Conservation (phyloP, 2,113 vertebrate species). For the Hippolais icterina region DNA sequence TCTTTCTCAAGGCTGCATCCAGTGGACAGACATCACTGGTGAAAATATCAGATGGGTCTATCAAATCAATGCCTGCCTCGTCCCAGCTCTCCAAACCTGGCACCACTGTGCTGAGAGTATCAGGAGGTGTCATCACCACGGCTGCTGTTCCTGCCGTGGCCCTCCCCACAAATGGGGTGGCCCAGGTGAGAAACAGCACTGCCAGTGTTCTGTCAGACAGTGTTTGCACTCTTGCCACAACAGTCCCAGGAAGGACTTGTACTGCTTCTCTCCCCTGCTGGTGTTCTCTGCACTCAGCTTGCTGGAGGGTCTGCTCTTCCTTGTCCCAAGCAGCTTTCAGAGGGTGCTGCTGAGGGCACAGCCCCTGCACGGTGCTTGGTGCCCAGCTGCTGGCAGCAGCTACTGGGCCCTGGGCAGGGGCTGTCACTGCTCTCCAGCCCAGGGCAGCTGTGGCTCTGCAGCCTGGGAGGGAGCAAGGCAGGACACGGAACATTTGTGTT, state of each 20-base stretch:
- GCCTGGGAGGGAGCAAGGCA: neutral
- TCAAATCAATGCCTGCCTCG: slow-evolving; percentile 85
- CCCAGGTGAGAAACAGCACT: slow-evolving; percentile 69
- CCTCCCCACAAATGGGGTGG: slow-evolving; percentile 72
- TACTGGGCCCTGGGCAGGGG: neutral
- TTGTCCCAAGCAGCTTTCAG: neutral
- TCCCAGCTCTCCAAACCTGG: slow-evolving; percentile 91
- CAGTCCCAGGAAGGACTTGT: neutral
- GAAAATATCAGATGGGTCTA: slow-evolving; percentile 89
- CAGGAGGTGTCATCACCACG: slow-evolving; percentile 91
- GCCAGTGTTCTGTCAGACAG: neutral
- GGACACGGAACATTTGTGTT: accelerated
- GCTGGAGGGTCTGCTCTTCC: neutral
- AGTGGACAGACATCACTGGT: slow-evolving; percentile 85
- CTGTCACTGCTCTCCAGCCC: neutral
- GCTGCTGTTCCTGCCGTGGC: slow-evolving; percentile 78
- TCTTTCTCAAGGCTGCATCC: slow-evolving; percentile 75
- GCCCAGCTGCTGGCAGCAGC: neutral
- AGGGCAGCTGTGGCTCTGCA: neutral
- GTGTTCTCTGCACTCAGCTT: neutral
- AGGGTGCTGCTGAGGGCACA: neutral
- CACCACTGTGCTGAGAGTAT: slow-evolving; percentile 90
- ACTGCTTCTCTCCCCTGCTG: accelerated
- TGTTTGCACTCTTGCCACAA: accelerated
- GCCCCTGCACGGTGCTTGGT: neutral